A percentile compares a stretch with the other conserved stretches of the same genome.
These are phyloP conservation scores for Microcebus ravelobensis DNA, from an alignment of 2,113 vertebrate species.

Conservation along the genomic window DNA sequence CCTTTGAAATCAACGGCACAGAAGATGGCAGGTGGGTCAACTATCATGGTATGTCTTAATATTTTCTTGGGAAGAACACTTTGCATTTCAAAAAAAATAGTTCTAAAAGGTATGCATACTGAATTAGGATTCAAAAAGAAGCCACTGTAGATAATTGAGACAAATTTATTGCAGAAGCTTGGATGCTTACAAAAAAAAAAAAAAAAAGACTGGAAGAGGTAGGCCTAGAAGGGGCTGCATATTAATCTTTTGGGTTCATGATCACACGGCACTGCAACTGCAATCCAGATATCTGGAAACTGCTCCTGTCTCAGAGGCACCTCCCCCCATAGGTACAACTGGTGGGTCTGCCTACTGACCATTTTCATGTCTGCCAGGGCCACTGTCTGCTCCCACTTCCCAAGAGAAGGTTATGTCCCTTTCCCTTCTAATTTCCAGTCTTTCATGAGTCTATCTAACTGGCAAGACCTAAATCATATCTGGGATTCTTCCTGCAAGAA, in stretches of 20 bases:
- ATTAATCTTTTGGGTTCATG: neutral
- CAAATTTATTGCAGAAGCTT: neutral
- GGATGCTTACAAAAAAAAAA: neutral
- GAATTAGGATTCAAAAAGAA: neutral
- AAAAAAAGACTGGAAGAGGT: neutral
- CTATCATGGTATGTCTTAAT: rapidly evolving
- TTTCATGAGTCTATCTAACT: rapidly evolving
- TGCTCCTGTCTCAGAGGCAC: too few species aligned
- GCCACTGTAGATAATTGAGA: neutral
- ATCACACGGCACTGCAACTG: neutral
- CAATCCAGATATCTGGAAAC: neutral
- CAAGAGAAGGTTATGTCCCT: neutral
- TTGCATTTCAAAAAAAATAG: neutral
- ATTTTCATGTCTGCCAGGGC: too few species aligned
- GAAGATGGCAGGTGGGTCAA: constrained; percentile 87
- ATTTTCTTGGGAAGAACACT: neutral
- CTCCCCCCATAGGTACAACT: rapidly evolving
- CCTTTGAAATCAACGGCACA: constrained; percentile 87
- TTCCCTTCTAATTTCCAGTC: neutral
- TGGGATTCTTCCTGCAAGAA: neutral
- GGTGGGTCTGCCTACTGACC: too few species aligned
- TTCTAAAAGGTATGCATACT: neutral
- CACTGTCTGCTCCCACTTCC: rapidly evolving
- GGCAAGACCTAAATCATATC: neutral
- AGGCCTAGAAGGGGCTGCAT: rapidly evolving